Evolutionary conservation across 2,797 vertebrate genomes (phyloP).

Genomic region (Eospalax fontanierii): DNA sequence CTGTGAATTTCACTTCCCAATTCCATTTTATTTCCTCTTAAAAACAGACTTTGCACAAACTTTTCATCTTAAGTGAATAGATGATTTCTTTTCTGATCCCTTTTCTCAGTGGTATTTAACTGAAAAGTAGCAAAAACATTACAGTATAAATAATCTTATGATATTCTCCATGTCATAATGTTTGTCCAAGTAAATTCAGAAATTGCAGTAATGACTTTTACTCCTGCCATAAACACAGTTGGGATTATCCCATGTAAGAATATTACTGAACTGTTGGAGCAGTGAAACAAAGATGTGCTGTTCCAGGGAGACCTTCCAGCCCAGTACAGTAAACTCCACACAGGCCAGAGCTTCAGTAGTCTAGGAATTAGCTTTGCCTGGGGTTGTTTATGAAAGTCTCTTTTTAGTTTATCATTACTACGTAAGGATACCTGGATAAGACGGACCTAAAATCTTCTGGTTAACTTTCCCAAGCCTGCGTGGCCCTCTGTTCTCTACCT

Average conservation of each 20-base stretch:
- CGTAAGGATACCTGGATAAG: background rate
- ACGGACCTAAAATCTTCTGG: background rate
- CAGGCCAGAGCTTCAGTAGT: background rate
- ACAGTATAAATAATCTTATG: background rate
- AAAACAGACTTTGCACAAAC: background rate
- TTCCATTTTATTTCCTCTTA: background rate
- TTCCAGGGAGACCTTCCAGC: background rate
- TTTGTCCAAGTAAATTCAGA: background rate
- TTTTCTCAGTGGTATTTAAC: background rate
- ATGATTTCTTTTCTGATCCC: background rate
- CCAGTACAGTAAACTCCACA: background rate
- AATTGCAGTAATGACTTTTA: background rate
- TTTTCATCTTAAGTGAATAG: background rate
- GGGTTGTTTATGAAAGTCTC: background rate
- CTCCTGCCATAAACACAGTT: background rate
- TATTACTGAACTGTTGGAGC: background rate
- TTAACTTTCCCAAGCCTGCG: background rate
- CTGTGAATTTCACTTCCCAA: background rate
- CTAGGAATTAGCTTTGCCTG: background rate
- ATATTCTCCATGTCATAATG: background rate
- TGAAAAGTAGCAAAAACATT: background rate
- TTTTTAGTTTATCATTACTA: background rate
- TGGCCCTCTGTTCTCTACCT: background rate
- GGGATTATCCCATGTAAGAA: background rate
- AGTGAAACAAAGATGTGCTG: background rate